Percentiles rank a stretch among this genome's conserved stretches.
phyloP scores from a whole-genome alignment of 2,113 vertebrate species.

The Corynorhinus townsendii region DNA sequence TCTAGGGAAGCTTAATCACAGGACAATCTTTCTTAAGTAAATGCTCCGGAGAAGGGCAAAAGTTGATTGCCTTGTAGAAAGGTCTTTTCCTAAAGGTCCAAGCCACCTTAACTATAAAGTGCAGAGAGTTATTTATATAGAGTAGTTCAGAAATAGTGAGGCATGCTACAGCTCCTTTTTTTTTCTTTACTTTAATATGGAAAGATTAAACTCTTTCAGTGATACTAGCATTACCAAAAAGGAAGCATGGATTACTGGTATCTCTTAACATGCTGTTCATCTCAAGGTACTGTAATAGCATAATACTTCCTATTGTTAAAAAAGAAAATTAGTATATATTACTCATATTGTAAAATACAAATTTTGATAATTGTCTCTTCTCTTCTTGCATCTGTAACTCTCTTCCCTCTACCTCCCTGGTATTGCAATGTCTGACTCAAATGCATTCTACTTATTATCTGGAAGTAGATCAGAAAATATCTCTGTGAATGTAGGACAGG shows the following conservation, averaged over 20 bases:
- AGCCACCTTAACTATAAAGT: neutral
- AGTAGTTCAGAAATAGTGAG: neutral
- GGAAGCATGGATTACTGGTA: neutral
- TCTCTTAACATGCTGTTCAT: neutral
- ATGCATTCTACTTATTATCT: neutral
- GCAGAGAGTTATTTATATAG: slow-evolving; percentile 8
- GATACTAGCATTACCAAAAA: neutral
- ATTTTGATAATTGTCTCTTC: neutral
- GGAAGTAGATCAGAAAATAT: neutral
- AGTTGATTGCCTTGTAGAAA: neutral
- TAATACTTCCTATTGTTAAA: neutral
- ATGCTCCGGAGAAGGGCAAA: neutral
- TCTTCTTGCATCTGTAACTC: neutral
- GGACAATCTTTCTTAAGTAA: slow-evolving; percentile 26
- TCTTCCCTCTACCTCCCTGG: neutral
- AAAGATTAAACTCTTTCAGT: neutral
- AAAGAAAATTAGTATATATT: neutral
- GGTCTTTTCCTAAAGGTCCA: slow-evolving; percentile 46
- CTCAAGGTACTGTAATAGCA: neutral
- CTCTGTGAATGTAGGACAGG: neutral
- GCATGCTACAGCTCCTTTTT: neutral
- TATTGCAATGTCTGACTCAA: neutral
- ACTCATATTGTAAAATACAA: neutral
- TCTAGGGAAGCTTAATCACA: slow-evolving; percentile 9
- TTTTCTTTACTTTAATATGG: neutral